phyloP scores from a whole-genome alignment of 1,140 invertebrate genomes.

The Himalopsyche phryganea region DNA sequence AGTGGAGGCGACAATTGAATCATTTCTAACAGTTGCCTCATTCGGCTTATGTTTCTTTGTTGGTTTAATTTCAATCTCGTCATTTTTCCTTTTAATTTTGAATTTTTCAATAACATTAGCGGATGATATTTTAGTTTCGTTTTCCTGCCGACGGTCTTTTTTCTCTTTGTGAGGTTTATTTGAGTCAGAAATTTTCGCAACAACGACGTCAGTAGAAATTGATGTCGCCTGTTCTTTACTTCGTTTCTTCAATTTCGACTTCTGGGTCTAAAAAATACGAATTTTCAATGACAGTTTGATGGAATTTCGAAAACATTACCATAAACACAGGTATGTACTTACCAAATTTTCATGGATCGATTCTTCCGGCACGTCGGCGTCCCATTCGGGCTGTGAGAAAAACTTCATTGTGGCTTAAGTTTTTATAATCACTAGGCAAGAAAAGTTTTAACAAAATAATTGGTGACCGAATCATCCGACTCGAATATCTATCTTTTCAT shows the following conservation, averaged over 20 bases:
- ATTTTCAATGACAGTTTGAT: not conserved
- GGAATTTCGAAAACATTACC: not conserved
- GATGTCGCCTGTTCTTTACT: not conserved
- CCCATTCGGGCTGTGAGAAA: conserved; percentile 47
- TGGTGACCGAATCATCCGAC: no score
- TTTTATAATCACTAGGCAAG: not conserved
- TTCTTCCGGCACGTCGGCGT: conserved; percentile 38
- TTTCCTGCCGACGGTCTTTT: no score
- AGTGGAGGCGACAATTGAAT: no score
- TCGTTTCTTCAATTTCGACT: conserved; percentile 18
- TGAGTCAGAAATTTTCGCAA: no score
- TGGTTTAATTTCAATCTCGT: not conserved
- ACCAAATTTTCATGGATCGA: conserved; percentile 22
- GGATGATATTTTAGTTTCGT: no score
- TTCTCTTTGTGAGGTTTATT: no score
- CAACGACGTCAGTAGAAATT: not conserved
- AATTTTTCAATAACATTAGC: no score
- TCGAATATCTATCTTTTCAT: no score
- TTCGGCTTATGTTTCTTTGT: conserved; percentile 1
- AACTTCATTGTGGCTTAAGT: conserved; percentile 31
- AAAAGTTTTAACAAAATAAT: not conserved
- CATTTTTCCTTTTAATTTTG: no score
- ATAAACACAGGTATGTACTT: not conserved
- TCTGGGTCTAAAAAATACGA: conserved; percentile 18
- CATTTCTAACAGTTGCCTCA: no score